Base-by-base conservation (phyloP, 2,888 invertebrate species). In the Philaethria dido region DNA sequence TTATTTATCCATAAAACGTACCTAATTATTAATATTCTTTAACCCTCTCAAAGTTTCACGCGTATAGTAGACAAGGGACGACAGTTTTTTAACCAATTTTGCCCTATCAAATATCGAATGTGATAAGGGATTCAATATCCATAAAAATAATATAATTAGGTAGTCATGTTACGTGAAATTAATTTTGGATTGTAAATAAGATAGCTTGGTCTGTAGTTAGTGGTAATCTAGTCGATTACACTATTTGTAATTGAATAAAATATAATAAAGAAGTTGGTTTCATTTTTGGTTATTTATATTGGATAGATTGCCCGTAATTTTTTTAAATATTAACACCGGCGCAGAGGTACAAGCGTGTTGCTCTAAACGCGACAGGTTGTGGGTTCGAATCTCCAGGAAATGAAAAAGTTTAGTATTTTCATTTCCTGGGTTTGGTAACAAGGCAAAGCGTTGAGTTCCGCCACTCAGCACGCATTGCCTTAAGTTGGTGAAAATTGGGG, bases 91-190 rank as follows among this genome's bases (percentile, higher is more conserved):
- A 55, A 39, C n/a, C n/a, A 50, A n/a, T 50, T 50, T n/a, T 29
- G 29, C 50, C 50, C 25, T 50, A 50, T 50, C 36, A n/a, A n/a
- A 39, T 55, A 55, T 55, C 39, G 39, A 39, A 55, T 22, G 20
- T n/a, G 55, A 39, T 55, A 55, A 13, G 55, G 55, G 18, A 36
- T 55, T n/a, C 4, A 39, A 55, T 55, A 39, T 39, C 36, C 39
- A 20, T 22, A 39, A 55, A 39, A 47, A 39, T 39, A 13, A 36
- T 36, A 22, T 39, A 55, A 22, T 22, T 55, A 39, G 39, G 9
- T n/a, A 14, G 39, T 3, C 55, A 22, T 20, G 8, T 36, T 55
- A 3, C 6, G 39, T 39, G 2, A 36, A 22, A 55, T n/a, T 55
- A 39, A 55, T 55, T 36, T 39, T 3, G n/a, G n/a, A 14, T 22